A percentile compares a stretch with the other conserved stretches of the same genome.
These are phyloP conservation scores for Phocoena sinus DNA, from an alignment of 2,113 vertebrate genomes.

Conservation along the genomic window DNA sequence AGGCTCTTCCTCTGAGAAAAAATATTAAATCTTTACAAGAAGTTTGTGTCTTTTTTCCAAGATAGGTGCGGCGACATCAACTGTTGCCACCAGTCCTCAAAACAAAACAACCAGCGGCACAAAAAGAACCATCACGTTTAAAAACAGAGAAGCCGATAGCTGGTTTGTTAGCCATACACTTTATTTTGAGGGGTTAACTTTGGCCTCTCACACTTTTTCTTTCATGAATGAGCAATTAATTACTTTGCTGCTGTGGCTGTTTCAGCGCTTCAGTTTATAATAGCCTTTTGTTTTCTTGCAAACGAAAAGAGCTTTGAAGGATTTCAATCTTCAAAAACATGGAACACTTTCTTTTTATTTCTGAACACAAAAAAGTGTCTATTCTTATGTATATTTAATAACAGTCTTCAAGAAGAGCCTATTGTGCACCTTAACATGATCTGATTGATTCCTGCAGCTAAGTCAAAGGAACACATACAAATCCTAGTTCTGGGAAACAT, in stretches of 20 bases:
- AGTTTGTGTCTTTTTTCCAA: conserved; percentile 59
- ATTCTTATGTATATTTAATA: conserved; percentile 80
- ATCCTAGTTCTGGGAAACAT: conserved; percentile 62
- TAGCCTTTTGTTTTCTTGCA: conserved; percentile 75
- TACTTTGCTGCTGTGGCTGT: conserved; percentile 62
- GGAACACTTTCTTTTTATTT: conserved; percentile 77
- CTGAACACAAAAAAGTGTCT: conserved; percentile 67
- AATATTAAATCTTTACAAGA: conserved; percentile 59
- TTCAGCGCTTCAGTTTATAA: conserved; percentile 65
- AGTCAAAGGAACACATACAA: conserved; percentile 74
- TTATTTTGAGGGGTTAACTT: conserved; percentile 68
- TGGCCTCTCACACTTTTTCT: conserved; percentile 64
- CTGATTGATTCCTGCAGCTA: conserved; percentile 73
- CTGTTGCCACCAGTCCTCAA: conserved; percentile 51
- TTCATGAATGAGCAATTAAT: conserved; percentile 73
- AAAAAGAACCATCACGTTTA: conserved; percentile 41
- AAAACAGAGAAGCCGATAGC: conserved; percentile 65
- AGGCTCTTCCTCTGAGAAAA: conserved; percentile 65
- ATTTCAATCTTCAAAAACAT: conserved; percentile 76
- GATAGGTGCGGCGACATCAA: conserved; percentile 32
- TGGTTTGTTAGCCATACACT: conserved; percentile 46
- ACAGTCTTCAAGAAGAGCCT: conserved; percentile 72
- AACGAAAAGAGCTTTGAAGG: conserved; percentile 72
- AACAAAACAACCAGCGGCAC: conserved; percentile 60
- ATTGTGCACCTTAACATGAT: conserved; percentile 75